Evolutionary conservation across 1,140 invertebrate species (phyloP).

Genomic region (Scaptomyza hsui): DNA sequence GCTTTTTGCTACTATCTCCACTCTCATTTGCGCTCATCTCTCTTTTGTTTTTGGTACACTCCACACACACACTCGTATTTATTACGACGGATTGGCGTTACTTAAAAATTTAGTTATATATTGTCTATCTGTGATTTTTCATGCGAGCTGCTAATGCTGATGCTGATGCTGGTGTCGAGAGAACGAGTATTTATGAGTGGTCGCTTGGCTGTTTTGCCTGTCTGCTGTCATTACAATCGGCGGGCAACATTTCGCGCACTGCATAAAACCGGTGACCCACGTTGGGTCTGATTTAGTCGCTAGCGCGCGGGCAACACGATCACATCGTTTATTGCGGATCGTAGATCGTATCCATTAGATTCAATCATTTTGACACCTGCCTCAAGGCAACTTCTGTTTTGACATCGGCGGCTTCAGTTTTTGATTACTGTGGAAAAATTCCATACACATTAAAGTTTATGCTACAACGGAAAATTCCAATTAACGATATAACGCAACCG

Average conservation of each 20-base stretch:
- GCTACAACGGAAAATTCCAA: not conserved
- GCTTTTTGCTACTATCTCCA: constrained; percentile 1
- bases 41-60: not conserved
- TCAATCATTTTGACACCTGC: constrained; percentile 29
- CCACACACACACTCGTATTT: constrained; percentile 8
- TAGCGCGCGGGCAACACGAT: constrained; percentile 83
- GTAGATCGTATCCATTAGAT: constrained; percentile 20
- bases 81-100: constrained; percentile 12
- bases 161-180: constrained; percentile 23
- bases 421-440: not conserved
- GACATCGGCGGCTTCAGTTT: constrained; percentile 7
- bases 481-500: not conserved
- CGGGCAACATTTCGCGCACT: constrained; percentile 62
- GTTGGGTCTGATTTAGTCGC: constrained; percentile 78
- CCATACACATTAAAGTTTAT: not conserved
- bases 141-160: not conserved
- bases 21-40: constrained; percentile 3
- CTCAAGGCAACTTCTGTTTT: constrained; percentile 2
- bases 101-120: constrained; percentile 30
- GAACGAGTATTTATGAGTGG: constrained; percentile 44
- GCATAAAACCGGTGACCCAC: constrained; percentile 82
- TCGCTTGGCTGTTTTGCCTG: constrained; percentile 17
- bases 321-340: constrained; percentile 56
- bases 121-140: constrained; percentile 15
- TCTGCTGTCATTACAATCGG: constrained; percentile 30